Percentiles rank a stretch among this genome's conserved stretches.
phyloP scores from a whole-genome alignment of 23 tunicate genomes.

The Aplidium turbinatum region DNA sequence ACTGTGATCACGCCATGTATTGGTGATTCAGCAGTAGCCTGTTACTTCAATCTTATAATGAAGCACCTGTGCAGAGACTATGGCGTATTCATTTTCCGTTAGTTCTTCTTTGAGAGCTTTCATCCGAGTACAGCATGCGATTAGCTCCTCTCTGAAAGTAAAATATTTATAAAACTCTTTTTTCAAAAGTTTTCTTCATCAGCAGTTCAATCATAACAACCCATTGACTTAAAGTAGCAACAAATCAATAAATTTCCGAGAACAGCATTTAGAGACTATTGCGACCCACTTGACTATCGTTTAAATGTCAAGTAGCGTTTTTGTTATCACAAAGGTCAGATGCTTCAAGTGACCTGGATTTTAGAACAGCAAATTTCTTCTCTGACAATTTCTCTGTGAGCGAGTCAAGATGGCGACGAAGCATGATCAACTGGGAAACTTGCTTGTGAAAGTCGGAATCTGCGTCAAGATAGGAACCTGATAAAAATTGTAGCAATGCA shows the following conservation, averaged over 20 bases:
- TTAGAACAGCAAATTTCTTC: constrained; percentile 67
- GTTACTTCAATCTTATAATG: no score
- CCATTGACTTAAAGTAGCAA: no score
- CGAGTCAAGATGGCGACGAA: constrained; percentile 71
- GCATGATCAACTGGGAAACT: constrained; percentile 66
- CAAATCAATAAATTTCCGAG: no score
- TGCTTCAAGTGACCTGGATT: constrained; percentile 40
- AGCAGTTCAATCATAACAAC: no score
- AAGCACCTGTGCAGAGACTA: constrained; percentile 19
- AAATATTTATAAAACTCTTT: not conserved
- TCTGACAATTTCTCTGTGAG: constrained; percentile 58
- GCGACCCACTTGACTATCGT: no score
- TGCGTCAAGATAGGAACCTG: constrained; percentile 52
- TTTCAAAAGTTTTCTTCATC: not conserved
- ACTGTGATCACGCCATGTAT: no score
- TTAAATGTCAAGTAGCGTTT: no score
- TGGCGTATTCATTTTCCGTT: constrained; percentile 18
- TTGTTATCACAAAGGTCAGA: no score
- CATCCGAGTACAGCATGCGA: constrained; percentile 57
- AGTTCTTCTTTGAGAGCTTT: constrained; percentile 59
- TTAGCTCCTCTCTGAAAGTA: constrained; percentile 60
- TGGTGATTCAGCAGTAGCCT: no score
- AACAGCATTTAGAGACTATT: no score
- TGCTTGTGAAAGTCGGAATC: constrained; percentile 54
- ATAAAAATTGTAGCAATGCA: no score